phyloP scores from a whole-genome alignment of 2,797 vertebrate species.

The Anas capensis region DNA sequence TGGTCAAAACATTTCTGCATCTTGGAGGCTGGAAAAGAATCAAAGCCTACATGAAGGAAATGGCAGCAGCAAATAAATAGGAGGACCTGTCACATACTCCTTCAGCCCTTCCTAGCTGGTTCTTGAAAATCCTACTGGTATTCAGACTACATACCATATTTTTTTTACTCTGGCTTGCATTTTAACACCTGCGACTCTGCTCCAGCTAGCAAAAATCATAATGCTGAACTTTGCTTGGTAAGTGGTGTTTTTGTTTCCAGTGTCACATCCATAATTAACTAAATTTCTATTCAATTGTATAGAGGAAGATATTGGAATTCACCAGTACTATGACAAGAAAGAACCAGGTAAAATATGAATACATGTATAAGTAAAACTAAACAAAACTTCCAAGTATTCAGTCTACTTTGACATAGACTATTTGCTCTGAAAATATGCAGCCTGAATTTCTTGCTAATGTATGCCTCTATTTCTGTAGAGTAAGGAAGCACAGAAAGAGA shows the following conservation, averaged over 20 bases:
- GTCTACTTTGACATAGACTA: background rate
- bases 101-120: background rate
- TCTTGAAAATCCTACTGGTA: background rate
- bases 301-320: slow-evolving; percentile 94
- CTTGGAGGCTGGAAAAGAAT: background rate
- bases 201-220: background rate
- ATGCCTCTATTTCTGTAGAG: background rate
- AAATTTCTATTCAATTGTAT: slow-evolving; percentile 63
- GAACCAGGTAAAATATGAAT: slow-evolving; percentile 87
- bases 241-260: background rate
- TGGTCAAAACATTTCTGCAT: background rate
- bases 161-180: background rate
- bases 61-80: background rate
- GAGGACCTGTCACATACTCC: background rate
- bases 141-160: background rate
- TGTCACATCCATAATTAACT: slow-evolving; percentile 25
- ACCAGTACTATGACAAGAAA: slow-evolving; percentile 93
- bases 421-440: background rate
- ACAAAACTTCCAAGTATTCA: background rate
- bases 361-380: background rate
- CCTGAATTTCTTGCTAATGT: background rate
- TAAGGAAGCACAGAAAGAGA: background rate
- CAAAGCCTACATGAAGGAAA: background rate
- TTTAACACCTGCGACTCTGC: background rate
- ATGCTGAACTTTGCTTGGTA: background rate